Conservation (phyloP, 2,888 invertebrate species). For the Apamea sordens region DNA sequence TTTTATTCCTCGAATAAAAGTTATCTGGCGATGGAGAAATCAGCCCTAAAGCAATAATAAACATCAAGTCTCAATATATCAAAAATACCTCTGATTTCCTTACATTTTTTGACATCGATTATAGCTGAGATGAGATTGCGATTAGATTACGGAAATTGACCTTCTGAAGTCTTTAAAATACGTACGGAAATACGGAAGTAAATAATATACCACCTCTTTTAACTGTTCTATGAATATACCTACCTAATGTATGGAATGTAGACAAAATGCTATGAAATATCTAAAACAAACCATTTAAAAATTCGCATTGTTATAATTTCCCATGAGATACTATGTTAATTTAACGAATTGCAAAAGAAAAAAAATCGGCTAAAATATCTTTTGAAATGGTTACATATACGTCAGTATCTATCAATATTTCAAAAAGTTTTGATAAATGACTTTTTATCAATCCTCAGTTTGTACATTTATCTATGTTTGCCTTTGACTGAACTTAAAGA, state of each 20-base stretch:
- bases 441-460: neutral
- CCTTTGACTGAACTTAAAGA: conserved; percentile 3
- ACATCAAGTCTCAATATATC: neutral
- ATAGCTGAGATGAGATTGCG: neutral
- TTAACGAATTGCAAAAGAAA: neutral
- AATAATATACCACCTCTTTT: neutral
- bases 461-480: neutral
- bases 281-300: conserved; percentile 4
- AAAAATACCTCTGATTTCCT: neutral
- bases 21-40: too few species aligned
- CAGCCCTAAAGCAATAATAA: neutral
- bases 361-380: neutral
- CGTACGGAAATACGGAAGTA: neutral
- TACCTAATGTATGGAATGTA: neutral
- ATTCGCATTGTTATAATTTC: conserved; percentile 26
- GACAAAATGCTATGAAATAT: neutral
- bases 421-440: neutral
- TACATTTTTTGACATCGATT: neutral
- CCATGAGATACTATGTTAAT: conserved; percentile 12
- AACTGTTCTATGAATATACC: too few species aligned
- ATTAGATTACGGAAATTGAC: neutral
- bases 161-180: neutral
- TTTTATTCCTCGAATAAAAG: too few species aligned
- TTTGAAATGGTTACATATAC: neutral
- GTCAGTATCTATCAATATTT: neutral